These are phyloP conservation scores for Cephus sareptanus DNA, from an alignment of 2,888 invertebrate genomes.

Conservation along the genomic window DNA sequence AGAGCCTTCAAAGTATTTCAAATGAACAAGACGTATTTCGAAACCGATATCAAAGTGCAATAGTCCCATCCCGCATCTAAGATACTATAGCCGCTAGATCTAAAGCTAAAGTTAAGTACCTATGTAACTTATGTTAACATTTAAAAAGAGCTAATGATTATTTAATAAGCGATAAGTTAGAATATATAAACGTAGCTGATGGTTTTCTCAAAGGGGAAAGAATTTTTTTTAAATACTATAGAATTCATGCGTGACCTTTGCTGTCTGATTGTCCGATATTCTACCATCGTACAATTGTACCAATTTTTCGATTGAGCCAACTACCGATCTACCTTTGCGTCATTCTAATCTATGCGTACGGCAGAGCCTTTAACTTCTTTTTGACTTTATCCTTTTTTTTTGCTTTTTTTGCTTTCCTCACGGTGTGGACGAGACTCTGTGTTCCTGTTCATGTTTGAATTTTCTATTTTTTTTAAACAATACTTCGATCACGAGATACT, in stretches of 20 bases:
- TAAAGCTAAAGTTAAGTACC: conserved; percentile 23
- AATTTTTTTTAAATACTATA: not conserved
- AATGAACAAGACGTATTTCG: not conserved
- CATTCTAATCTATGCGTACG: not conserved
- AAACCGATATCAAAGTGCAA: conserved; percentile 27
- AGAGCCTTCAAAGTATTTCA: not conserved
- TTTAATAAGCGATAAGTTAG: conserved; percentile 20
- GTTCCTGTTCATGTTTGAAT: not conserved
- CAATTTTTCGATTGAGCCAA: not conserved
- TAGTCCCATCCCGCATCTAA: conserved; percentile 18
- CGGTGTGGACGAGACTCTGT: not conserved
- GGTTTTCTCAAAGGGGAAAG: conserved; percentile 18
- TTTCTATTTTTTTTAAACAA: not conserved
- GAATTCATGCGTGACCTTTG: not conserved
- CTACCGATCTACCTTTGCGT: not conserved
- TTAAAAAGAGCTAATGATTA: conserved; percentile 26
- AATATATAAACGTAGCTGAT: conserved; percentile 22
- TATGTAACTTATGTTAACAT: conserved; percentile 28
- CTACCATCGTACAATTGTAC: not conserved
- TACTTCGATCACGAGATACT: not conserved
- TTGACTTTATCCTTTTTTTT: not conserved
- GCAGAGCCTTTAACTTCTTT: not conserved
- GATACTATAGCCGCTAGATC: conserved; percentile 25
- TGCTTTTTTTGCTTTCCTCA: not conserved
- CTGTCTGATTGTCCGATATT: not conserved